These are phyloP conservation scores for Apodemia zela DNA, from an alignment of 2,888 invertebrate genomes.

Conservation along the genomic window DNA sequence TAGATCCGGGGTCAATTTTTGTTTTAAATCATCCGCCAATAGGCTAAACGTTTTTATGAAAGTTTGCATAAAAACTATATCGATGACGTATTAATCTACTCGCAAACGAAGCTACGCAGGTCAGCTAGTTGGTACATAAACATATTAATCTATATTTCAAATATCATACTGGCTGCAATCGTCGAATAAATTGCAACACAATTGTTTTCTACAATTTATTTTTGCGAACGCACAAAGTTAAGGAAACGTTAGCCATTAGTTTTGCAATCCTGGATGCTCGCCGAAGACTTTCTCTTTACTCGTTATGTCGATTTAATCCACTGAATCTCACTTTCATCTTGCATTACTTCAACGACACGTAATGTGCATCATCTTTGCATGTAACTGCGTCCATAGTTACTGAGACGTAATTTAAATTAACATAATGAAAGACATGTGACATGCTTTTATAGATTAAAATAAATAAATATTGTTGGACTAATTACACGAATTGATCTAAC, in stretches of 20 bases:
- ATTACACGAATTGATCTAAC: no score
- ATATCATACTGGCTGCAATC: no score
- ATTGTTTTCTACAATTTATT: background rate
- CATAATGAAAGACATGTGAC: constrained; percentile 4
- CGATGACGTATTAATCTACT: no score
- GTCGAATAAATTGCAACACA: background rate
- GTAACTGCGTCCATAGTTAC: constrained; percentile 9
- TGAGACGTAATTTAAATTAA: background rate
- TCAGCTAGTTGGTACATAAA: no score
- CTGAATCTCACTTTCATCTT: constrained; percentile 41
- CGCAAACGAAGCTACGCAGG: no score
- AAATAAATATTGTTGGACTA: no score
- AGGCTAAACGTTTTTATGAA: no score
- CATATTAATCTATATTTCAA: no score
- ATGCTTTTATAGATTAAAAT: background rate
- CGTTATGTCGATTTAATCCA: constrained; percentile 35
- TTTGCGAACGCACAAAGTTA: constrained; percentile 21
- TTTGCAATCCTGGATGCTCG: constrained; percentile 33
- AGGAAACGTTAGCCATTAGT: constrained; percentile 32
- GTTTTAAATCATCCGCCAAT: no score
- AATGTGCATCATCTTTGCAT: constrained; percentile 37
- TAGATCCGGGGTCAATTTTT: no score
- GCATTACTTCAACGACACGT: constrained; percentile 35
- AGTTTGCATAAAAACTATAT: no score
- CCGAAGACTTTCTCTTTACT: constrained; percentile 38